Percentiles rank a stretch among this genome's conserved stretches.
Conservation (phyloP, 2,888 invertebrate species). For the Torymus texanus region DNA sequence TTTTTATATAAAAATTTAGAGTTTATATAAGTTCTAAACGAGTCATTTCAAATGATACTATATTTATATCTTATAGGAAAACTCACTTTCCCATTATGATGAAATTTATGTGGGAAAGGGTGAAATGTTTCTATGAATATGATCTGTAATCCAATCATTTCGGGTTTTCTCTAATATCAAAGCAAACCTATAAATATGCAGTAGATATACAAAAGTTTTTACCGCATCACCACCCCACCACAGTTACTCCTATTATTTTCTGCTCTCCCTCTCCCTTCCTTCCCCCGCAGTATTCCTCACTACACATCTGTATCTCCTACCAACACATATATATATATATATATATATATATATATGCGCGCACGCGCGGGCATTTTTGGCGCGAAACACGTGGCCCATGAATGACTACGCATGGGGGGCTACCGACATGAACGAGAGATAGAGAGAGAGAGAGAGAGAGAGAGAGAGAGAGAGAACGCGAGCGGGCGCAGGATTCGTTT, state of each 20-base stretch:
- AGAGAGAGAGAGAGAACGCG: slow-evolving; percentile 9
- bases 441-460: not conserved
- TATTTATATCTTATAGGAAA: no score
- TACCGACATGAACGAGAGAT: not conserved
- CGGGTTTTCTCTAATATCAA: slow-evolving; percentile 21
- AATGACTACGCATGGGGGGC: slow-evolving; percentile 48
- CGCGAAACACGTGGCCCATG: slow-evolving; percentile 56
- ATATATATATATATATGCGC: not conserved
- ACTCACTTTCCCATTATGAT: no score
- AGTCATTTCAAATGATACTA: no score
- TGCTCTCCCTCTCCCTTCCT: not conserved
- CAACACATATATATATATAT: no score
- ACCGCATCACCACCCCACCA: slow-evolving; percentile 10
- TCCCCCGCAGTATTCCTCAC: not conserved
- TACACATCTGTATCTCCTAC: no score
- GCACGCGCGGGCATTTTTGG: slow-evolving; percentile 27
- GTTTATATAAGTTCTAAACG: no score
- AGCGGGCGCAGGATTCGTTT: slow-evolving; percentile 59
- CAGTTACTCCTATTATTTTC: slow-evolving; percentile 13
- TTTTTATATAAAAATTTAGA: no score
- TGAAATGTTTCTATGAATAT: not conserved
- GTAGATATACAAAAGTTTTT: slow-evolving; percentile 5
- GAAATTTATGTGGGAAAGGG: slow-evolving; percentile 24
- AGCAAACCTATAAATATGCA: slow-evolving; percentile 23
- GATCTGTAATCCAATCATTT: slow-evolving; percentile 2